Percentiles rank a stretch among this genome's conserved stretches.
These are phyloP conservation scores for Yponomeuta sedellus DNA, from an alignment of 2,888 invertebrate genomes.

Conservation along the genomic window DNA sequence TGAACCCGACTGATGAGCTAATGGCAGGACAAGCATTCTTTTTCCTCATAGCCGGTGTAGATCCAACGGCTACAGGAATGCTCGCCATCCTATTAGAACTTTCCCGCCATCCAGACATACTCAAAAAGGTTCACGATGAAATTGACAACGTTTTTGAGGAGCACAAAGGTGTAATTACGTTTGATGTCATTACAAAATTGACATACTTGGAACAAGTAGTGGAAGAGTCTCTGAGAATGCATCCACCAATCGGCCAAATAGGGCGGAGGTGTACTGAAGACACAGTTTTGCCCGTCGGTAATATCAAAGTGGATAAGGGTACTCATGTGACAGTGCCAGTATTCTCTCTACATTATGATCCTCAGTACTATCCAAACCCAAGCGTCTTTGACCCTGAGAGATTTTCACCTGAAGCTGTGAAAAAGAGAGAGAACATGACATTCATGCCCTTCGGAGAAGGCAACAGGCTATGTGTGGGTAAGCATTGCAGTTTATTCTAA, in stretches of 20 bases:
- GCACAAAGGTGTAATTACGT: constrained; percentile 34
- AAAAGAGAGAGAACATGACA: constrained; percentile 33
- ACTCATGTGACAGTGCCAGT: constrained; percentile 44
- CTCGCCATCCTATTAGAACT: constrained; percentile 43
- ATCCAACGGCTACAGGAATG: constrained; percentile 48
- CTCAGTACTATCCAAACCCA: constrained; percentile 56
- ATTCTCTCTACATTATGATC: constrained; percentile 54
- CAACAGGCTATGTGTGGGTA: constrained; percentile 50
- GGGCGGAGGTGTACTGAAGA: constrained; percentile 38
- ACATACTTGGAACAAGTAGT: constrained; percentile 46
- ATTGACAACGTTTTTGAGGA: constrained; percentile 39
- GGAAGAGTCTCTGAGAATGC: constrained; percentile 40
- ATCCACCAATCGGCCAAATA: constrained; percentile 47
- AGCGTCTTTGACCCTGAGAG: constrained; percentile 59
- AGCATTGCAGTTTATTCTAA: too few relatives aligned
- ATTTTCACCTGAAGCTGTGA: constrained; percentile 36
- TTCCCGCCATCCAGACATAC: constrained; percentile 43
- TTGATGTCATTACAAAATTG: constrained; percentile 39
- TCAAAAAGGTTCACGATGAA: constrained; percentile 43
- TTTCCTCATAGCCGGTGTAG: constrained; percentile 56
- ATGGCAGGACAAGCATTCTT: constrained; percentile 53
- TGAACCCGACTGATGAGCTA: constrained; percentile 48
- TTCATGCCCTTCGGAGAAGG: constrained; percentile 66
- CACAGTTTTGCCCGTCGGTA: constrained; percentile 45
- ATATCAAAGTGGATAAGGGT: constrained; percentile 45